Percentiles rank a stretch among this genome's conserved stretches.
These are phyloP conservation scores for Omphaloscelis lunosa DNA, from an alignment of 2,888 invertebrate species.

Conservation along the genomic window DNA sequence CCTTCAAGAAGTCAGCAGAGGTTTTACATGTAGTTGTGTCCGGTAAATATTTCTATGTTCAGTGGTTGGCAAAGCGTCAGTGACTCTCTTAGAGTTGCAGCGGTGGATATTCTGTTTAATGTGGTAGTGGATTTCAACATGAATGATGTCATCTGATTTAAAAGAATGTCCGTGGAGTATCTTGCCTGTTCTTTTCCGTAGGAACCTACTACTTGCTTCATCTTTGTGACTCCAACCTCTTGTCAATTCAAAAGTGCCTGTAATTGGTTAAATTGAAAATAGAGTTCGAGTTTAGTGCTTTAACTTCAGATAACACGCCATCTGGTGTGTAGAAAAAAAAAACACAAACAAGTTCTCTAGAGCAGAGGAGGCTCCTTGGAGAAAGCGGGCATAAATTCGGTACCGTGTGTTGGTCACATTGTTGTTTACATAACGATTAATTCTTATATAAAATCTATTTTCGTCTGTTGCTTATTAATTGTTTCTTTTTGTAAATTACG, in stretches of 20 bases:
- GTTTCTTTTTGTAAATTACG: conserved; percentile 11
- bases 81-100: not conserved
- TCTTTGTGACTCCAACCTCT: too few species aligned
- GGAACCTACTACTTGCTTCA: too few species aligned
- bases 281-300: not conserved
- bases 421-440: conserved; percentile 41
- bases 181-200: too few species aligned
- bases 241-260: too few species aligned
- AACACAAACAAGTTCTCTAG: conserved; percentile 1
- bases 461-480: conserved; percentile 12
- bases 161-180: not conserved
- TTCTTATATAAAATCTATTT: conserved; percentile 22
- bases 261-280: too few species aligned
- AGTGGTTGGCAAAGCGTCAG: not conserved
- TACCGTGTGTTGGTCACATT: conserved; percentile 16
- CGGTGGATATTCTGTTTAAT: not conserved
- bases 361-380: conserved; percentile 7
- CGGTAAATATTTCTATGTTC: not conserved
- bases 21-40: not conserved
- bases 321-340: not conserved
- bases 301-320: not conserved
- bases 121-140: not conserved
- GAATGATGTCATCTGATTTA: not conserved
- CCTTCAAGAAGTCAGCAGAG: not conserved
- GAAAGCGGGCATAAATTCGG: conserved; percentile 36